Evolutionary conservation across 2,113 vertebrate genomes (phyloP), one percentile per base, ranked within the genome.

Genomic region (Archocentrus centrarchus): DNA sequence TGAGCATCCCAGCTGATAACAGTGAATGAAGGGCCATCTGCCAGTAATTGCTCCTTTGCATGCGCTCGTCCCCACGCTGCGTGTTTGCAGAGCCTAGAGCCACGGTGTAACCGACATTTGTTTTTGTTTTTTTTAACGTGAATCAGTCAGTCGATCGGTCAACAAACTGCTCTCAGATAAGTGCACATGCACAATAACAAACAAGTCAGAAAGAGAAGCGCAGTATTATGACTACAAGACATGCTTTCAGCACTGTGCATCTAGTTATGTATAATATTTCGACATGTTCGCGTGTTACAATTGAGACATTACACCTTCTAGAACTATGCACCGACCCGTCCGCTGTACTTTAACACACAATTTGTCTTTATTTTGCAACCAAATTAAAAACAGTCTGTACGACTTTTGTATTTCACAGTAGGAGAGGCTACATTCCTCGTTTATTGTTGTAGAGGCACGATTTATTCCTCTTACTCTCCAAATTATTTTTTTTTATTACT

Each of bases 11-110:
- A 81, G 80, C 66, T 73, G 83, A 86, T 50, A 57, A 55, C 57
- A 22, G 70, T 80, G 78, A 88, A 86, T 79, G 79, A 83, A 80
- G 20, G 70, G 30, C 92, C 88, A 92, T 92, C 90, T 93, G 93
- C 84, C 87, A 80, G 59, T 39, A 62, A 81, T 77, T 84, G 87
- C 77, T 82, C 82, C 62, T 47, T 50, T 50, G 22, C 18, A 20
- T 41, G 32, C 6, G 47, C 66, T 53, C 35, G 14, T 89, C 57
- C 89, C 75, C 83, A 84, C 57, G 82, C 58, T 60, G 83, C 17
- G 15, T 81, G 61, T 85, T 76, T 86, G 59, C 79, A 91, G 83
- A 62, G 68, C 83, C 80, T 59, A 89, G 80, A 89, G 89, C 86
- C 88, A 87, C 82, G 82, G 44, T 2, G 22, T 13, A 77, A 75